Base-by-base conservation (phyloP, 2,888 invertebrate species). In the Ornithoptera alexandrae region DNA sequence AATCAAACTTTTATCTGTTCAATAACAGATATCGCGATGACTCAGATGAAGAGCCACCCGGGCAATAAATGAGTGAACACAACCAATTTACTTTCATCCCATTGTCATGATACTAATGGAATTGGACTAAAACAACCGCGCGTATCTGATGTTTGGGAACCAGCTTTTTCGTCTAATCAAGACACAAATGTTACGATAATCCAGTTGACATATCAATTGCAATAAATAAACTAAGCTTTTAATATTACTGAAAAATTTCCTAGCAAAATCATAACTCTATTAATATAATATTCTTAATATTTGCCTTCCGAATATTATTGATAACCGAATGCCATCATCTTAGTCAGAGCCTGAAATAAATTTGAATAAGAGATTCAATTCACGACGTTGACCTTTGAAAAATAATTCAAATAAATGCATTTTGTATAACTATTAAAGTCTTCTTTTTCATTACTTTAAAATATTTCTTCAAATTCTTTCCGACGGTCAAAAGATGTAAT, bases 1-100 rank as follows among this genome's bases (percentile, higher is more conserved):
- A 89, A 92, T 92, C 89, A 89, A 92, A 92, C 84, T 92, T 92
- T 89, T 84, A 88, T 86, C 86, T 84, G 78, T 74, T 82, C 86
- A 83, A 88, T 90, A 90, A 91, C 89, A 81, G 85, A 90, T 89
- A 91, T 88, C 84, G 85, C 78, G 77, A 81, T 81, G 82, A 83
- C 82, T 84, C 77, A 78, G 83, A 83, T 86, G 57, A 65, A 85
- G 85, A 84, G 81, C 79, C 82, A 75, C 73, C 76, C 77, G 77
- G 81, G 86, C 84, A 67, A 67, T 20, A 57, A 67, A 67, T 57
- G 61, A 67, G 42, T 61, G 60, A 18, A 75, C 56, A 36, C 60
- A 36, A 36, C 60, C 36, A 60, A 60, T 60, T 36, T 60, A 60
- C 60, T 60, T 60, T 60, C 36, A 56, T 56, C 18, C 20, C n/a